Evolutionary conservation across 2,797 vertebrate genomes (phyloP).

Genomic region (Aphelocoma californica): DNA sequence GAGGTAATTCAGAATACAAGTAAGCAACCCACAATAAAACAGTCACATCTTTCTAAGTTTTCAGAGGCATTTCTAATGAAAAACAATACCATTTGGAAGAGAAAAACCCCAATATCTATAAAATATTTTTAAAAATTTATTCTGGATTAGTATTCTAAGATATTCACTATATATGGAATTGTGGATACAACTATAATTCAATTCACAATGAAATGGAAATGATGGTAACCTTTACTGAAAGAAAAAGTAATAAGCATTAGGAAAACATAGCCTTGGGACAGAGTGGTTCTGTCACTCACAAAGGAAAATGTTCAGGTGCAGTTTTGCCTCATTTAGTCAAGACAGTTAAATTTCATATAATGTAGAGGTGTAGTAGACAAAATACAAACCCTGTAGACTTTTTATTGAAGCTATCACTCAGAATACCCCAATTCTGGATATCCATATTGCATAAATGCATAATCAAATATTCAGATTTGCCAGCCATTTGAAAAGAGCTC

Average conservation of each 20-base stretch:
- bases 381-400: neutral
- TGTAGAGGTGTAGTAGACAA: neutral
- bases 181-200: neutral
- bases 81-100: neutral
- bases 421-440: neutral
- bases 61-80: neutral
- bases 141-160: neutral
- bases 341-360: neutral
- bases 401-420: neutral
- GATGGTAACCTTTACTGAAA: neutral
- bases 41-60: neutral
- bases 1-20: neutral
- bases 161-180: neutral
- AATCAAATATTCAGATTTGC: neutral
- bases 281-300: neutral
- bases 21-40: fast-evolving
- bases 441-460: neutral
- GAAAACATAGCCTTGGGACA: neutral
- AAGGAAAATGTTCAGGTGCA: neutral
- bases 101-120: fast-evolving
- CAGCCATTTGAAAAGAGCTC: neutral
- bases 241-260: neutral
- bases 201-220: neutral
- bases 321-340: neutral
- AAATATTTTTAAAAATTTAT: neutral